Evolutionary conservation across 2,888 invertebrate genomes (phyloP).

Genomic region (Agriopis marginaria): DNA sequence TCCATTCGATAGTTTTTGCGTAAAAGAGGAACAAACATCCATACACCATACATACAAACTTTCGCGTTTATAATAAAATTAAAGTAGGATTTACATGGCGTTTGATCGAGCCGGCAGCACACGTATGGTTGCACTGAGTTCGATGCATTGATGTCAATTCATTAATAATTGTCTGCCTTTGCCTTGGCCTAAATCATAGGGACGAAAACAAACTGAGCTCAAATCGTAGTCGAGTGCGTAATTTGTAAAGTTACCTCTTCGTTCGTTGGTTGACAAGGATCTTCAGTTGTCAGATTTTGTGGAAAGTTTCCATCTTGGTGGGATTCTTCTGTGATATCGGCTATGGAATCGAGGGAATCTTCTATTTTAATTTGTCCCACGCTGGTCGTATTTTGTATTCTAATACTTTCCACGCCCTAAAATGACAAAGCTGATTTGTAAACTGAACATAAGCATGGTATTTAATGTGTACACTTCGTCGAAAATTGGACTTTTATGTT

Average conservation of each 20-base stretch:
- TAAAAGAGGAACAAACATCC: no score
- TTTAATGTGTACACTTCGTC: no score
- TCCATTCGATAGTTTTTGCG: no score
- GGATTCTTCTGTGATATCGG: background rate
- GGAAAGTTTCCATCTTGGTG: background rate
- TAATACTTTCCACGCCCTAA: constrained; percentile 6
- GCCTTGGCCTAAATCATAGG: background rate
- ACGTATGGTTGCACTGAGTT: constrained; percentile 21
- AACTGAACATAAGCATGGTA: no score
- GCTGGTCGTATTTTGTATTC: background rate
- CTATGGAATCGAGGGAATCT: constrained; percentile 4
- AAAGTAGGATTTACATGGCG: constrained; percentile 43
- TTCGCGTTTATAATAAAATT: no score
- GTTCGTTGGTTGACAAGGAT: background rate
- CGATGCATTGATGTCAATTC: constrained; percentile 17
- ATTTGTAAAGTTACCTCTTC: background rate
- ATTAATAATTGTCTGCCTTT: constrained; percentile 3
- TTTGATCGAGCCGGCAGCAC: constrained; percentile 28
- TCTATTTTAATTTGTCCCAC: background rate
- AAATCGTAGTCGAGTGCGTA: background rate
- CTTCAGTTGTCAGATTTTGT: background rate
- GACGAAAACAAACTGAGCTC: background rate
- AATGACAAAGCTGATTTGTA: constrained; percentile 5
- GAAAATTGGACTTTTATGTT: no score
- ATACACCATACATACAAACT: no score